Evolutionary conservation across 2,888 invertebrate genomes (phyloP).

Genomic region (Romanomermis culicivorax): DNA sequence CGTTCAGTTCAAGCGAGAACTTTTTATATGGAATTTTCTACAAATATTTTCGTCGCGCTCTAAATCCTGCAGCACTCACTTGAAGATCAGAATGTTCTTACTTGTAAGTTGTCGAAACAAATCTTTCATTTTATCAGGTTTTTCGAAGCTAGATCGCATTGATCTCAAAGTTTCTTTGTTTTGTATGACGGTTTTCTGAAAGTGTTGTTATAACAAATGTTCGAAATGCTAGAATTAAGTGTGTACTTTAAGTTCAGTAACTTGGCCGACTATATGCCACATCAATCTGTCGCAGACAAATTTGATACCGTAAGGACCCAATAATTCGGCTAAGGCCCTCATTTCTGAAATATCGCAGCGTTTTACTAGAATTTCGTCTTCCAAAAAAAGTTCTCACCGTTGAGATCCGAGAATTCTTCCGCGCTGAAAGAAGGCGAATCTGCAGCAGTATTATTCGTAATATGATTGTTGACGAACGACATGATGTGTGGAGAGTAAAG

Average conservation of each 20-base stretch:
- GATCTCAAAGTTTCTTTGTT: constrained; percentile 79
- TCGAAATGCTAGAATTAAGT: too few species aligned
- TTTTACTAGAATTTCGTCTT: neutral
- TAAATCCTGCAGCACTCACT: too few species aligned
- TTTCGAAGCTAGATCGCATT: constrained; percentile 85
- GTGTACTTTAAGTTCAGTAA: constrained; percentile 76
- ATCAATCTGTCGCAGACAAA: constrained; percentile 81
- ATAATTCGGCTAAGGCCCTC: constrained; percentile 74
- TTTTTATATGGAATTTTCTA: too few species aligned
- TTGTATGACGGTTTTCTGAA: constrained; percentile 52
- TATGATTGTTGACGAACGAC: constrained; percentile 68
- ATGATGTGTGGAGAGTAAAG: constrained; percentile 84
- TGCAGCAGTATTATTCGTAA: constrained; percentile 46
- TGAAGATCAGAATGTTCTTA: too few species aligned
- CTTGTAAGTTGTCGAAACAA: constrained; percentile 53
- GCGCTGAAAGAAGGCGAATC: constrained; percentile 57
- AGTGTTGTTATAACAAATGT: too few species aligned
- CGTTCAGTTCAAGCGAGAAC: too few species aligned
- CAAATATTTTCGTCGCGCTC: too few species aligned
- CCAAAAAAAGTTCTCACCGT: constrained; percentile 22
- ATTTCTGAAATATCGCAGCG: constrained; percentile 44
- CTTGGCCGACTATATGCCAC: constrained; percentile 96
- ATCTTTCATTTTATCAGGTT: constrained; percentile 93
- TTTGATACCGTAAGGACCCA: constrained; percentile 97
- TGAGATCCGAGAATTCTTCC: constrained; percentile 91